Evolutionary conservation across 1,140 invertebrate genomes (phyloP), one percentile per base, ranked within the genome.

Genomic region (Dendrolimus kikuchii): DNA sequence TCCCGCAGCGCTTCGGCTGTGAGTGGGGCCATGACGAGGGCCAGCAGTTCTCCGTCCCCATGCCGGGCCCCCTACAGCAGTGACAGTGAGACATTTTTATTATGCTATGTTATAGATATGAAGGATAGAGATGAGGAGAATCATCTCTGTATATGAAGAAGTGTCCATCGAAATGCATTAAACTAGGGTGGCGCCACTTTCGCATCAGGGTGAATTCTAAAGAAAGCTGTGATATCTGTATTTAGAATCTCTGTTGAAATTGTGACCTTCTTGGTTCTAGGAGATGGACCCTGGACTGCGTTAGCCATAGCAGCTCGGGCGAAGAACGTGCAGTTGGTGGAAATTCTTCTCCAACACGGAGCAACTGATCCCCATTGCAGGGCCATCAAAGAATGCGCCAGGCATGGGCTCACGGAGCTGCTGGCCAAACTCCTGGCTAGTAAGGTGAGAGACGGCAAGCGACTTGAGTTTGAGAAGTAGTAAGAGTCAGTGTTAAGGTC

Each of bases 321-420:
- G 4, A 59, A 62, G n/a, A 64, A 75, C 61, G 66, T 73, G 38
- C 68, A 68, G 37, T 48, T 65, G 7, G 72, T 93, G 6, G 92
- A 95, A 62, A 77, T 96, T 40, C 77, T 99, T n/a, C 79, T 99
- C 6, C 92, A 93, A 62, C 88, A 93, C 70, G 95, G 95, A n/a
- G 96, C 97, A 4, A 88, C 92, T 7, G 98, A 99, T 86, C 92
- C 95, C 48, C 93, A 96, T 43, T 94, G 95, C 53, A 90, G 92
- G 60, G 96, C 96, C 7, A 86, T 98, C 40, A 79, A 90, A 49
- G 91, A 94, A 50, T 93, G 93, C 5, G 91, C 92, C 6, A 80
- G 89, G 44, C 91, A 91, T 64, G 90, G 91, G 8, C 93, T 97
- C 69, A 92, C 93, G 60, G 86, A 91, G 5, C 88, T 95, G 0